A percentile compares a stretch with the other conserved stretches of the same genome.
Conservation (phyloP, 2,113 vertebrate genomes). For the Malaclemys terrapin region DNA sequence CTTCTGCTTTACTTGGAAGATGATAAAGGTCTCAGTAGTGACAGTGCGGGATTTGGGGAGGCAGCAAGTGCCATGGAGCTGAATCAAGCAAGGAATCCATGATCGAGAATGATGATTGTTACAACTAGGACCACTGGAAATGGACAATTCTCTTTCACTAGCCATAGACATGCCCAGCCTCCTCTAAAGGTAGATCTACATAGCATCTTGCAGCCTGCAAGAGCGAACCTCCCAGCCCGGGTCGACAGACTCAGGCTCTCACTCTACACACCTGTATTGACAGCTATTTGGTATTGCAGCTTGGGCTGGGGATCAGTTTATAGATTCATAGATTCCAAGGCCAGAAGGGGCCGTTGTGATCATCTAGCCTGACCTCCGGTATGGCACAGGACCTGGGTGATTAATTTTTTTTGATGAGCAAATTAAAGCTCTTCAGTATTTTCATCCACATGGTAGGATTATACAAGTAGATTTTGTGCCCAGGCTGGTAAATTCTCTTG, state of each 20-base stretch:
- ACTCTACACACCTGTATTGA: not conserved
- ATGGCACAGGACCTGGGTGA: not conserved
- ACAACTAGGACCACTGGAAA: not conserved
- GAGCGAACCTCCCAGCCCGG: not conserved
- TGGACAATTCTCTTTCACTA: not conserved
- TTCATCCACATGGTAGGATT: not conserved
- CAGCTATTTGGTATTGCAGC: not conserved
- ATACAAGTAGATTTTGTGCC: constrained; percentile 22
- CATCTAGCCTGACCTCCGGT: not conserved
- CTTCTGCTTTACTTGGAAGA: not conserved
- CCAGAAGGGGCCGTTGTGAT: not conserved
- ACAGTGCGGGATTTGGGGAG: not conserved
- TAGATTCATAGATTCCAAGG: not conserved
- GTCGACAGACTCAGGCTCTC: not conserved
- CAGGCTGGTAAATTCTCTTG: constrained; percentile 9
- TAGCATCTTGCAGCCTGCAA: not conserved
- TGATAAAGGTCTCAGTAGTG: not conserved
- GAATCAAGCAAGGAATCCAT: not conserved
- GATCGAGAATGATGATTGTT: not conserved
- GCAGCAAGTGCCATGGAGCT: not conserved
- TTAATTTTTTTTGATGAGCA: constrained; percentile 3
- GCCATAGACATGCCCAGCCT: not conserved
- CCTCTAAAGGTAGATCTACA: not conserved
- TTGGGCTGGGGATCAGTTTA: not conserved
- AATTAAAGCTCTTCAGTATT: not conserved